Evolutionary conservation across 1,140 invertebrate genomes (phyloP).

Genomic region (Neodiprion virginianus): DNA sequence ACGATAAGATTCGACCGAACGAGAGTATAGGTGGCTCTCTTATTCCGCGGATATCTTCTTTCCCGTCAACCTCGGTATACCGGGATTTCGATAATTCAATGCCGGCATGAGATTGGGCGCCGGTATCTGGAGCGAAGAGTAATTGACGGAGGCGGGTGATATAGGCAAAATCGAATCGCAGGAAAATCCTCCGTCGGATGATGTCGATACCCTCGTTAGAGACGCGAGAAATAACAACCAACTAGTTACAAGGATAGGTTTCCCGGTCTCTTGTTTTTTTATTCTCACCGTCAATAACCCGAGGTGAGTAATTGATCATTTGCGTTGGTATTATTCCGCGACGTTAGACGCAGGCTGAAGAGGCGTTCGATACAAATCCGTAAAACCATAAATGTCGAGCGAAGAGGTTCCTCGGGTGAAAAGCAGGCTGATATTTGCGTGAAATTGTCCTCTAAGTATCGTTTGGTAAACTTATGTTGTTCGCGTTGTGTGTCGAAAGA

Average conservation of each 20-base stretch:
- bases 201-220: not conserved
- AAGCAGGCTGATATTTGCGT: too few relatives aligned
- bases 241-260: not conserved
- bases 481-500: too few relatives aligned
- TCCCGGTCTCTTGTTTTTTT: too few relatives aligned
- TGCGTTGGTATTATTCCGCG: not conserved
- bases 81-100: slow-evolving; percentile 40
- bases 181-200: not conserved
- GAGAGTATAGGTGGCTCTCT: slow-evolving; percentile 10
- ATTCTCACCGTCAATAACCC: not conserved
- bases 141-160: slow-evolving; percentile 29
- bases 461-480: too few relatives aligned
- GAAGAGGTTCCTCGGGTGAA: too few relatives aligned
- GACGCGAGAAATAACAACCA: not conserved
- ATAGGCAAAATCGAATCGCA: not conserved
- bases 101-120: slow-evolving; percentile 28
- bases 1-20: not conserved
- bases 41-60: slow-evolving; percentile 6
- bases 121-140: slow-evolving; percentile 27
- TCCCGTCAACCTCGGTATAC: slow-evolving; percentile 12
- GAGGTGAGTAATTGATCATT: not conserved
- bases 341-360: too few relatives aligned
- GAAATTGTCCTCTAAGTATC: too few relatives aligned
- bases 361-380: too few relatives aligned
- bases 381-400: too few relatives aligned